These are phyloP conservation scores for Pelvicachromis taeniatus DNA, from an alignment of 2,113 vertebrate genomes.

Conservation along the genomic window DNA sequence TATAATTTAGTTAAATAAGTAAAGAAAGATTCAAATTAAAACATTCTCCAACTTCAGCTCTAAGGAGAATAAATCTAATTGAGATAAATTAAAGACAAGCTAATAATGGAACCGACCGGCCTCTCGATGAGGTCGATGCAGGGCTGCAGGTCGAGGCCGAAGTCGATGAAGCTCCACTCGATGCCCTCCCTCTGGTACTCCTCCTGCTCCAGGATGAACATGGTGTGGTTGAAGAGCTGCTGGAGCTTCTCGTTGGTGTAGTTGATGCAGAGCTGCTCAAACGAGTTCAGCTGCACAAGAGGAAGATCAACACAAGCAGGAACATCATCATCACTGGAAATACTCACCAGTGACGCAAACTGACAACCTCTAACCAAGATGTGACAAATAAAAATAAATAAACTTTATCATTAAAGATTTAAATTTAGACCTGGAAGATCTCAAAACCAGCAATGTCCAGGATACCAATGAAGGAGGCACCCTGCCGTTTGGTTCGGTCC, in stretches of 20 bases:
- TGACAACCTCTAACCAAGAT: not conserved
- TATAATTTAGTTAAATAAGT: not conserved
- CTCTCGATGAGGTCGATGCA: constrained; percentile 97
- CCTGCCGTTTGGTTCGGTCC: constrained; percentile 95
- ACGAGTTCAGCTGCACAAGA: constrained; percentile 86
- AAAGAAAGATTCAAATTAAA: not conserved
- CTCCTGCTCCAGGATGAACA: constrained; percentile 99
- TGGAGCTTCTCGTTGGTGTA: constrained; percentile 99
- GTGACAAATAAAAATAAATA: not conserved
- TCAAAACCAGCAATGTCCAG: constrained; percentile 98
- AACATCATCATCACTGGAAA: not conserved
- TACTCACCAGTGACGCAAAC: not conserved
- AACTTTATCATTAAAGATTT: not conserved
- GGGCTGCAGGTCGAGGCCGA: constrained; percentile 94
- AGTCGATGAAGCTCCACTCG: constrained; percentile 99
- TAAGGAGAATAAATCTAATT: not conserved
- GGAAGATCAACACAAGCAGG: not conserved
- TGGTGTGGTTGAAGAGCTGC: constrained; percentile 99
- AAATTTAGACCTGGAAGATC: constrained; percentile 88
- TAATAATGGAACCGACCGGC: constrained; percentile 75
- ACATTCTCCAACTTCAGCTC: not conserved
- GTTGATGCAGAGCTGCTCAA: constrained; percentile 98
- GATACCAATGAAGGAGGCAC: constrained; percentile 97
- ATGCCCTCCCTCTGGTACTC: constrained; percentile 98
- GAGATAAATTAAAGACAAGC: not conserved